Evolutionary conservation across 23 tunicate genomes (phyloP).

Genomic region (Corella eumyota): DNA sequence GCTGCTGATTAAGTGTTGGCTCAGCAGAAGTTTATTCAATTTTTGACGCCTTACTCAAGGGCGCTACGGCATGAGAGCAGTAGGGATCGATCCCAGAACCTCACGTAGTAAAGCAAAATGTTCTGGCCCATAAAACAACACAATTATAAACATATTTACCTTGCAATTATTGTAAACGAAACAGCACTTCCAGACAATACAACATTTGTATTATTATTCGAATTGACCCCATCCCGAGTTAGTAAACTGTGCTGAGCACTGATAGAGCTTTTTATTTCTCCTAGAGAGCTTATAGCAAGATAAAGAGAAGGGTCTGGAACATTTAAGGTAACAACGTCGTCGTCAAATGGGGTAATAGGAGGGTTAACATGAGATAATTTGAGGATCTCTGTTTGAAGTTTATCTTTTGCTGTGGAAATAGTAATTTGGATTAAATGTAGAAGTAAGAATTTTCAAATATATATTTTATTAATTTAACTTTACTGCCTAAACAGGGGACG

Average conservation of each 20-base stretch:
- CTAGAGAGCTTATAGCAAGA: constrained; percentile 14
- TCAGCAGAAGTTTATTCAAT: not conserved
- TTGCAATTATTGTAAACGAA: constrained; percentile 26
- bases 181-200: constrained; percentile 32
- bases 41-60: no score
- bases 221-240: constrained; percentile 15
- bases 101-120: no score
- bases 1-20: no score
- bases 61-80: no score
- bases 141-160: no score
- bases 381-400: constrained; percentile 13
- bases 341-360: constrained; percentile 34
- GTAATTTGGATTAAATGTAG: not conserved
- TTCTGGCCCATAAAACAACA: no score
- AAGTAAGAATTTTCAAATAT: no score
- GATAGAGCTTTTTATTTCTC: constrained; percentile 36
- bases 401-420: constrained; percentile 49
- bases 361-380: not conserved
- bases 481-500: no score
- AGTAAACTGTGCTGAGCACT: constrained; percentile 42
- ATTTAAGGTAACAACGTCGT: constrained; percentile 33
- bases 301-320: constrained; percentile 29
- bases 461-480: no score
- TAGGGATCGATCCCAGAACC: no score
- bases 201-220: constrained; percentile 12